These are phyloP conservation scores for Lasiurus borealis DNA, from an alignment of 2,113 vertebrate species.

Conservation along the genomic window DNA sequence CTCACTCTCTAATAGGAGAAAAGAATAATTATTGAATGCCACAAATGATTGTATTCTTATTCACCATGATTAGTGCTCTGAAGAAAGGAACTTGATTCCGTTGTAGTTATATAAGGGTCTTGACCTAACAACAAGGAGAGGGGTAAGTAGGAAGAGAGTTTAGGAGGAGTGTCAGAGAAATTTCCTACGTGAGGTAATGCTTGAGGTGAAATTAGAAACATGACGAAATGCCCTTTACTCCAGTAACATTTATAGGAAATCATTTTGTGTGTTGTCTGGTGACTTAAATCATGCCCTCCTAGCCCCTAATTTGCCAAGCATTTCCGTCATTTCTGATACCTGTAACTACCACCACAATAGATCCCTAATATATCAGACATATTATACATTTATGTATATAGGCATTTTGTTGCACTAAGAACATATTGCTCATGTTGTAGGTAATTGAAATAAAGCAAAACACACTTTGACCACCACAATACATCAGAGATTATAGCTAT, in stretches of 20 bases:
- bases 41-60: neutral
- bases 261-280: neutral
- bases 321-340: neutral
- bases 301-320: neutral
- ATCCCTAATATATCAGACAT: neutral
- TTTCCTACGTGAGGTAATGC: neutral
- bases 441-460: neutral
- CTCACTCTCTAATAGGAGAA: neutral
- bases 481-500: neutral
- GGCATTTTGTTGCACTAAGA: neutral
- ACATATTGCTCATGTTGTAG: neutral
- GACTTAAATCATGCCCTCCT: neutral
- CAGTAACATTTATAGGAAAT: neutral
- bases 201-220: neutral
- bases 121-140: neutral
- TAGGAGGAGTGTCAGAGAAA: neutral
- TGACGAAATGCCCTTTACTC: neutral
- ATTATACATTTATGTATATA: too few species aligned
- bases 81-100: neutral
- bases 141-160: fast-evolving
- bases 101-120: neutral
- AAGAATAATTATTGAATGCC: neutral
- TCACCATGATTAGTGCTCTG: neutral
- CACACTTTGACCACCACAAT: neutral
- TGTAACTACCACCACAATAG: neutral